A percentile compares a stretch with the other conserved stretches of the same genome.
phyloP scores from a whole-genome alignment of 2,888 invertebrate genomes.

The Dioctria linearis region DNA sequence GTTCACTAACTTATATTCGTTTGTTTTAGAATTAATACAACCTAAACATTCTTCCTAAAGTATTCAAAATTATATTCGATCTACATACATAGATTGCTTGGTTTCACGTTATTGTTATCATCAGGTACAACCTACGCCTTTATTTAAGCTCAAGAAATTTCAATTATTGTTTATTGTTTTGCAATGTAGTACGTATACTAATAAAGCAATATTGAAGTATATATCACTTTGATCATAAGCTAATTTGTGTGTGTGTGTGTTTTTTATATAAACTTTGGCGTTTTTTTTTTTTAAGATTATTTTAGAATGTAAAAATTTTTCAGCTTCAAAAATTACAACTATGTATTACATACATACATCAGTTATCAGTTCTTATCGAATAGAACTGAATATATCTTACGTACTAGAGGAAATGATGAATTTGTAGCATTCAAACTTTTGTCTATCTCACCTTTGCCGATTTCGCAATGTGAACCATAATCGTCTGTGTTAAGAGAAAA shows the following conservation, averaged over 20 bases:
- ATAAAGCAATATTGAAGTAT: conserved; percentile 26
- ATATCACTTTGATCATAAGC: conserved; percentile 33
- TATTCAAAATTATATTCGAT: no score
- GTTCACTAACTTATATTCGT: no score
- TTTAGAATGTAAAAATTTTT: conserved; percentile 36
- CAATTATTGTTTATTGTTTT: conserved; percentile 14
- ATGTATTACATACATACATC: no score
- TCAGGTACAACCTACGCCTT: conserved; percentile 44
- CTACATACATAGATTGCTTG: no score
- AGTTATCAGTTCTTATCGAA: conserved; percentile 52
- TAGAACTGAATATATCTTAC: conserved; percentile 61
- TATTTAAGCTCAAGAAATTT: conserved; percentile 17
- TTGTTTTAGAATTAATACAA: no score
- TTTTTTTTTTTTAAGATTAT: not conserved
- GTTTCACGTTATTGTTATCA: conserved; percentile 16
- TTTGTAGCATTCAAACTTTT: conserved; percentile 54
- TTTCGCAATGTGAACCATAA: conserved; percentile 75
- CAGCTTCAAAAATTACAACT: conserved; percentile 16
- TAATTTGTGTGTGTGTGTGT: not conserved
- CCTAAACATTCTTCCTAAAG: no score
- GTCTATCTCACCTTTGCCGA: conserved; percentile 39
- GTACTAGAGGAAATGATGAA: conserved; percentile 65
- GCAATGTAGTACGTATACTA: conserved; percentile 2
- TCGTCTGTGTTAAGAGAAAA: conserved; percentile 89
- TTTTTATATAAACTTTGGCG: conserved; percentile 36